phyloP scores from a whole-genome alignment of 1,140 invertebrate species.

The Papilio machaon region DNA sequence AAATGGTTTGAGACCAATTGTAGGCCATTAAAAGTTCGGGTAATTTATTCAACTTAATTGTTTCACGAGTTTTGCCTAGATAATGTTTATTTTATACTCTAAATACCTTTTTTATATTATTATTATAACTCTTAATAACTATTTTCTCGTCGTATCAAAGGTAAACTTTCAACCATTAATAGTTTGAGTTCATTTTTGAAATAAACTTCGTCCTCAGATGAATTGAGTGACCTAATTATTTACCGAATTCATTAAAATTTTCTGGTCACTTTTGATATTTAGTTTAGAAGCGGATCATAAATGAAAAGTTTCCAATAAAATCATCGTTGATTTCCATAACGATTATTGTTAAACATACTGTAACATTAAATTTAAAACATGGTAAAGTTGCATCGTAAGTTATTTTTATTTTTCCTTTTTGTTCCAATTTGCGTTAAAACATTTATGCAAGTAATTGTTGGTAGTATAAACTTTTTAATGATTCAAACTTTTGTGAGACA shows the following conservation, averaged over 20 bases:
- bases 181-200: not conserved
- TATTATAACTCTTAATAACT: not conserved
- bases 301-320: not conserved
- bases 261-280: not conserved
- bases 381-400: no score
- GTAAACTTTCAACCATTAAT: not conserved
- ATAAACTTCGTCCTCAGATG: not conserved
- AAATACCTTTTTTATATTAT: no score
- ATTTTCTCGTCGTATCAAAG: not conserved
- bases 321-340: not conserved
- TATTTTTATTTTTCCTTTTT: no score
- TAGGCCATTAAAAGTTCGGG: no score
- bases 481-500: no score
- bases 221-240: conserved; percentile 12
- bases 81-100: no score
- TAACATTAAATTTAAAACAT: not conserved
- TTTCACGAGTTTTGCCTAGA: no score
- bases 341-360: not conserved
- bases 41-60: no score
- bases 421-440: no score
- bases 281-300: conserved; percentile 4
- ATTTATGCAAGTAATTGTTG: no score
- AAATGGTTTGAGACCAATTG: no score
- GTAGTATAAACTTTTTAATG: no score
- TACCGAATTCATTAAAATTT: conserved; percentile 18